phyloP scores from a whole-genome alignment of 1,140 invertebrate genomes.

The Chymomyza costata region DNA sequence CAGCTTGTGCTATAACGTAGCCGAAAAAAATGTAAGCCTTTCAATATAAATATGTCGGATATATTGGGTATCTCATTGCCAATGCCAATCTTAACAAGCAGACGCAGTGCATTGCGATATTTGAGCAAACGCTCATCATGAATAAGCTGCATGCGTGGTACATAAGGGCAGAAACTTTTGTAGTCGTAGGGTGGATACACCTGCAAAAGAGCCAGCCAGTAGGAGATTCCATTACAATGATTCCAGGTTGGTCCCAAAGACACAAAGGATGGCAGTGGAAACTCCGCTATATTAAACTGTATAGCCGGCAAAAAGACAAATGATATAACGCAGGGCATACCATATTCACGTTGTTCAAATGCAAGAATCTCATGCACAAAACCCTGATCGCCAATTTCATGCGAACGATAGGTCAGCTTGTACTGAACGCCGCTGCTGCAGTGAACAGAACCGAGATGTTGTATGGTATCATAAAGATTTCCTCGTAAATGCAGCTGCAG shows the following conservation, averaged over 20 bases:
- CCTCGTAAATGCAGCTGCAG: conserved; percentile 37
- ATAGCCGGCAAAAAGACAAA: conserved; percentile 44
- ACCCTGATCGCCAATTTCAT: conserved; percentile 48
- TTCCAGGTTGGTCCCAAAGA: conserved; percentile 33
- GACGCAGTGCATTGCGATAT: conserved; percentile 38
- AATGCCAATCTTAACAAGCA: conserved; percentile 37
- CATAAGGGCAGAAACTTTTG: conserved; percentile 46
- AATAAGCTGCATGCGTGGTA: conserved; percentile 42
- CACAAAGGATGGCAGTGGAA: conserved; percentile 36
- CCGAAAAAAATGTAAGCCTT: conserved; percentile 43
- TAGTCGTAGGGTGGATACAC: conserved; percentile 41
- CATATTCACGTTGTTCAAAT: conserved; percentile 26
- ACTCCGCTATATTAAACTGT: conserved; percentile 34
- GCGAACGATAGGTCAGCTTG: conserved; percentile 36
- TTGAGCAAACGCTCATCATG: conserved; percentile 42
- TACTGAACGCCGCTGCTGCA: conserved; percentile 36
- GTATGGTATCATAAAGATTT: conserved; percentile 35
- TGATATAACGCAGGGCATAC: conserved; percentile 44
- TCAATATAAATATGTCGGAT: conserved; percentile 42
- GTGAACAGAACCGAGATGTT: conserved; percentile 8
- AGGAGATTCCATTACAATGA: conserved; percentile 35
- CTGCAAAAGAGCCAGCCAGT: conserved; percentile 46
- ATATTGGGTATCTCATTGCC: conserved; percentile 44
- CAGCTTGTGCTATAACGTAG: conserved; percentile 40
- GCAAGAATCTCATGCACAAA: conserved; percentile 46